Evolutionary conservation across 2,113 vertebrate genomes (phyloP).

Genomic region (Phyllostomus discolor): DNA sequence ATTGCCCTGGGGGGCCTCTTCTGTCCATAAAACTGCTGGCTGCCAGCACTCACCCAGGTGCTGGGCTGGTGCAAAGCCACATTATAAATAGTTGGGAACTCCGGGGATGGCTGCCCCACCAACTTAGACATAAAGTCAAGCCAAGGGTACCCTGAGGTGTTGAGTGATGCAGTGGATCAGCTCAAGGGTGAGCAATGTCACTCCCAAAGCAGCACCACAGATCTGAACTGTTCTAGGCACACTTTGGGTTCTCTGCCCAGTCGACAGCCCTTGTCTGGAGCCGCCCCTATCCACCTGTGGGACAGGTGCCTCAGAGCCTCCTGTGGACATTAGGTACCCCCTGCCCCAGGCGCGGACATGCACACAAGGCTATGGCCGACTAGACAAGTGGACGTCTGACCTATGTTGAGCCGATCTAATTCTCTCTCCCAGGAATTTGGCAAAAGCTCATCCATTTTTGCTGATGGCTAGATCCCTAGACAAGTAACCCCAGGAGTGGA

Average conservation of each 20-base stretch:
- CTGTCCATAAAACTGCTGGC: not conserved
- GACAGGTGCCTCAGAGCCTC: not conserved
- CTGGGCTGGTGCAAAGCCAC: not conserved
- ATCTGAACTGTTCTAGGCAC: no score
- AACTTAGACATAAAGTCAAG: fast-evolving
- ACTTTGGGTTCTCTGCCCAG: not conserved
- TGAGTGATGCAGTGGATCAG: not conserved
- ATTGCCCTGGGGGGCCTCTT: not conserved
- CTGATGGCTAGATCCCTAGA: not conserved
- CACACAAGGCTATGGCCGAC: fast-evolving
- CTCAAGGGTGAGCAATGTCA: not conserved
- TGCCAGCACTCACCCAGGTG: not conserved
- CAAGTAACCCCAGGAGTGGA: fast-evolving
- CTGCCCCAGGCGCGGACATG: not conserved
- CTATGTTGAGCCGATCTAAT: fast-evolving
- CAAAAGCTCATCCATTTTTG: not conserved
- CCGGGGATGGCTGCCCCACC: not conserved
- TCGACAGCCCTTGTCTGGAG: not conserved
- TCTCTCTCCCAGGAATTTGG: not conserved
- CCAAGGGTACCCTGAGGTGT: not conserved
- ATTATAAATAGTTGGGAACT: fast-evolving
- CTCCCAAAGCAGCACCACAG: fast-evolving
- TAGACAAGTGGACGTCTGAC: not conserved
- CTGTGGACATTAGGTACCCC: fast-evolving
- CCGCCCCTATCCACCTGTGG: not conserved